Percentiles rank a stretch among this genome's conserved stretches.
Evolutionary conservation across 30 jellyfish, hydroid and myxozoan species (phyloP).

Genomic region (Cassiopea xamachana): DNA sequence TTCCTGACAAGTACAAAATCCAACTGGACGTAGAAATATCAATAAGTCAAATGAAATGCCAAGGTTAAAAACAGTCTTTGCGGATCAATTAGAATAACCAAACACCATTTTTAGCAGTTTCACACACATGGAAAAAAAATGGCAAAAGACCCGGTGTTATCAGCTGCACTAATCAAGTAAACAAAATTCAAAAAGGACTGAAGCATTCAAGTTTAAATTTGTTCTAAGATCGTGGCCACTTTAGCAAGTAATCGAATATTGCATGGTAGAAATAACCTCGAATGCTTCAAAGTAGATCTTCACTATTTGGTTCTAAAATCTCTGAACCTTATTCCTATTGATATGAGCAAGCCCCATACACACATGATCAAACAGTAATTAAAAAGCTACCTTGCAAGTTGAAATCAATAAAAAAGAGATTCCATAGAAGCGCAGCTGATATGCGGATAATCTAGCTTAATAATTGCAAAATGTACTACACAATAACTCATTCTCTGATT

Average conservation of each 20-base stretch:
- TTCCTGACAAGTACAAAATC: background rate
- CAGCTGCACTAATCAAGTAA: background rate
- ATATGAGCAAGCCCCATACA: too few relatives aligned
- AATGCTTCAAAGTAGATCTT: too few relatives aligned
- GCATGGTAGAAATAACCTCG: background rate
- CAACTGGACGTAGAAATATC: background rate
- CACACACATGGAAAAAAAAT: background rate
- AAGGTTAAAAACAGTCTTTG: background rate
- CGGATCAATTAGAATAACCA: background rate
- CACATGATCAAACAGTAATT: too few relatives aligned
- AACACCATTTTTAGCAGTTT: background rate
- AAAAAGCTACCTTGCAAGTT: too few relatives aligned
- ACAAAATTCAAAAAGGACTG: background rate
- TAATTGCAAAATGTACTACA: too few relatives aligned
- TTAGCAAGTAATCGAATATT: background rate
- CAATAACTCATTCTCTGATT: too few relatives aligned
- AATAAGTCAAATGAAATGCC: background rate
- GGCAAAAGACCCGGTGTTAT: background rate
- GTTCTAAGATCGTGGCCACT: conserved; percentile 10
- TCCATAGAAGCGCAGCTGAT: too few relatives aligned
- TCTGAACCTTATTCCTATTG: too few relatives aligned
- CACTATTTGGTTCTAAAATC: too few relatives aligned
- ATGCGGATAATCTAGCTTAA: too few relatives aligned
- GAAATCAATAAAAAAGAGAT: too few relatives aligned
- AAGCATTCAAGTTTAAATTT: background rate